phyloP scores from a whole-genome alignment of 2,888 invertebrate species.

The Dioctria rufipes region DNA sequence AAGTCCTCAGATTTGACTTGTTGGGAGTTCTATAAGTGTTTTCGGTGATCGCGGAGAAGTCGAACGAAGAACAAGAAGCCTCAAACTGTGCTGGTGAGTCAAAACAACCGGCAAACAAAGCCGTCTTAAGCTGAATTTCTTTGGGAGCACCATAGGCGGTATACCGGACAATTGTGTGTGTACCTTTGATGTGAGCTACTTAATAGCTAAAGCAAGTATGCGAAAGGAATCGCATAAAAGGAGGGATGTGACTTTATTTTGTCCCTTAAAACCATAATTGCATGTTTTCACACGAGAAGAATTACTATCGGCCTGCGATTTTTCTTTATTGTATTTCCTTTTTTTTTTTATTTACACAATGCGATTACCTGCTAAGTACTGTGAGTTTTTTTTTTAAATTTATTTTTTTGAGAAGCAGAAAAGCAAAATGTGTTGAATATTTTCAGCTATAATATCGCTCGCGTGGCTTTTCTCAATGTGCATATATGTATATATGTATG shows the following conservation, averaged over 20 bases:
- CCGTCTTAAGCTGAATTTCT: neutral
- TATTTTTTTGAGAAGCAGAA: neutral
- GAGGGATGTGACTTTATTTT: neutral
- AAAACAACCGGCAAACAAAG: constrained; percentile 37
- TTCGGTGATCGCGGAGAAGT: neutral
- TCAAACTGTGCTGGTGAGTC: constrained; percentile 38
- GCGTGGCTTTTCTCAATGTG: too few relatives aligned
- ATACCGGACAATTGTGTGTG: neutral
- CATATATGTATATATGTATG: too few relatives aligned
- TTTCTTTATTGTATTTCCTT: neutral
- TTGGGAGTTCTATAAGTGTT: too few relatives aligned
- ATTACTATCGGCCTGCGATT: constrained; percentile 4
- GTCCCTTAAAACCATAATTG: constrained; percentile 21
- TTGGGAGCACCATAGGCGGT: neutral
- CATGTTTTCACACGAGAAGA: constrained; percentile 44
- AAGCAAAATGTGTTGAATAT: neutral
- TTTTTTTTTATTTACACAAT: neutral
- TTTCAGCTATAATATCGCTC: too few relatives aligned
- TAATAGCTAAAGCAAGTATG: neutral
- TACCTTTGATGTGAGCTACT: constrained; percentile 9
- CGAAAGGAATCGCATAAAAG: neutral
- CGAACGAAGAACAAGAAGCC: neutral
- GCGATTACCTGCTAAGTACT: too few relatives aligned
- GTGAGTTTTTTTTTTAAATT: too few relatives aligned
- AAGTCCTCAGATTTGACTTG: too few relatives aligned